A percentile compares a stretch with the other conserved stretches of the same genome.
Evolutionary conservation across 2,888 invertebrate species (phyloP).

Genomic region (Antheraea yamamai): DNA sequence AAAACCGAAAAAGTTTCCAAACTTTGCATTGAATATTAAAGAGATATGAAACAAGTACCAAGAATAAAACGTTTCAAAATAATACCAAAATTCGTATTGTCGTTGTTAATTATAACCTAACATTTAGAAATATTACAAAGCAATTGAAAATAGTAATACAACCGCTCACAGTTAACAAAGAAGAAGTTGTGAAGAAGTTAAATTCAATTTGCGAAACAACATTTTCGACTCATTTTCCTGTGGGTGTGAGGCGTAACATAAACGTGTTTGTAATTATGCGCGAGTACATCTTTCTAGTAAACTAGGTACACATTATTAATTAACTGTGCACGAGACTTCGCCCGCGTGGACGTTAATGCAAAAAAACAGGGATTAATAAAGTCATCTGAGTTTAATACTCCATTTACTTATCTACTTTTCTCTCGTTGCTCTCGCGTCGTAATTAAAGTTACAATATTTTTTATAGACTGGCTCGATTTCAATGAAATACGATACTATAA

Average conservation of each 20-base stretch:
- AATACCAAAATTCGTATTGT: background rate
- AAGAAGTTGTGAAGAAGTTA: slow-evolving; percentile 6
- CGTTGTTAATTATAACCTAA: background rate
- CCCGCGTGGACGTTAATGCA: too few species aligned
- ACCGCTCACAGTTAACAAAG: slow-evolving; percentile 1
- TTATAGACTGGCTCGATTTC: too few species aligned
- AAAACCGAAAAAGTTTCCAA: too few species aligned
- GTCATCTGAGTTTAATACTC: too few species aligned
- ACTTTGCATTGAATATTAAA: too few species aligned
- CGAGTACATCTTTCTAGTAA: background rate
- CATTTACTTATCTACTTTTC: too few species aligned
- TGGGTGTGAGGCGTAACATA: background rate
- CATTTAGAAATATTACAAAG: background rate
- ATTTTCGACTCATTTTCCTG: background rate
- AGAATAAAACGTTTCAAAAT: background rate
- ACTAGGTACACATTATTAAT: background rate
- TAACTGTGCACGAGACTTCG: background rate
- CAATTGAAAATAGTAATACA: background rate
- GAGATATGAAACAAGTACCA: background rate
- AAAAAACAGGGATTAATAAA: too few species aligned
- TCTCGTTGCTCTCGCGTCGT: too few species aligned
- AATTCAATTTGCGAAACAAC: slow-evolving; percentile 18
- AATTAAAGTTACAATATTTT: too few species aligned
- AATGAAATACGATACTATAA: too few species aligned
- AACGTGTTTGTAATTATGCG: slow-evolving; percentile 1